Evolutionary conservation across 2,888 invertebrate genomes (phyloP).

Genomic region (Omphaloscelis lunosa): DNA sequence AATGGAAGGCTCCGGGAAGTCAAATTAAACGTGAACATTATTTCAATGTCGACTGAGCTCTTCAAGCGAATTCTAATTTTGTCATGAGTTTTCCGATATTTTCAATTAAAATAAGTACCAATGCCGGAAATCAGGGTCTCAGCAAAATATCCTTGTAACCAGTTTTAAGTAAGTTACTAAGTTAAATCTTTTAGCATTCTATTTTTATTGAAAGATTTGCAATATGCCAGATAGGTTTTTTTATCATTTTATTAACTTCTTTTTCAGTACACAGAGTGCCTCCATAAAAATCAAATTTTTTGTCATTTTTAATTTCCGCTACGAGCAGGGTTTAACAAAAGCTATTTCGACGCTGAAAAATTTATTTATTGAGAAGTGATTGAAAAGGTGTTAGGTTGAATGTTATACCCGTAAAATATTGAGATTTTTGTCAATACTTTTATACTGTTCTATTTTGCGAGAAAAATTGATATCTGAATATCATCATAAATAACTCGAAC

Average conservation of each 20-base stretch:
- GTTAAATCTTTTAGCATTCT: not conserved
- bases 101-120: not conserved
- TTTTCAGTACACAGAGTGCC: constrained; percentile 5
- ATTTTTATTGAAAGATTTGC: not conserved
- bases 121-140: no score
- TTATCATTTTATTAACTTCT: constrained; percentile 7
- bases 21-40: not conserved
- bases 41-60: not conserved
- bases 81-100: not conserved
- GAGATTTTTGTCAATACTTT: constrained; percentile 14
- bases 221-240: not conserved
- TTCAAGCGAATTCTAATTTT: not conserved
- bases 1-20: not conserved
- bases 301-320: constrained; percentile 75
- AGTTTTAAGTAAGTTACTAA: not conserved
- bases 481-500: not conserved
- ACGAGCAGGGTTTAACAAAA: constrained; percentile 56
- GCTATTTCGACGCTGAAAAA: constrained; percentile 67
- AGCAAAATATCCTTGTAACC: not conserved
- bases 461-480: not conserved
- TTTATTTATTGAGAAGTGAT: constrained; percentile 69
- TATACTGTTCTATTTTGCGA: constrained; percentile 1
- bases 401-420: constrained; percentile 55
- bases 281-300: constrained; percentile 54
- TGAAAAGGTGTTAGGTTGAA: constrained; percentile 63